These are phyloP conservation scores for Pterocles orientalis DNA, from an alignment of 2,113 vertebrate species.

Conservation along the genomic window DNA sequence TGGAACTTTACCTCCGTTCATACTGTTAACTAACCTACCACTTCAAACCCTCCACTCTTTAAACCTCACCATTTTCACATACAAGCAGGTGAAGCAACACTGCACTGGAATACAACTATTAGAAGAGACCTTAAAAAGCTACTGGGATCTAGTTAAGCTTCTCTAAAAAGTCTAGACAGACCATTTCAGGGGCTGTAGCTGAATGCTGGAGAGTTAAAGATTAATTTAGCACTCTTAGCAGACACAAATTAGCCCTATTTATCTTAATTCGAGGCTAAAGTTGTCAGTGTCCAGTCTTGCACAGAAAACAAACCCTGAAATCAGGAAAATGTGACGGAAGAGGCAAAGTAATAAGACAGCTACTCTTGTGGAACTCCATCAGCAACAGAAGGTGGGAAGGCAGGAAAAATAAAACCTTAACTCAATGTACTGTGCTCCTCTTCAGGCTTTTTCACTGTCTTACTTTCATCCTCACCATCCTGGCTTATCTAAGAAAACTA, in stretches of 20 bases:
- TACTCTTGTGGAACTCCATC: not conserved
- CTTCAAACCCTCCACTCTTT: not conserved
- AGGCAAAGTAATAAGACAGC: not conserved
- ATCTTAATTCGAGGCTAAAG: not conserved
- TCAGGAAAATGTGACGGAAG: not conserved
- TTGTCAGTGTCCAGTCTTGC: not conserved
- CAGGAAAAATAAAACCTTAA: not conserved
- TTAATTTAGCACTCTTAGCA: not conserved
- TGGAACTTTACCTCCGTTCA: not conserved
- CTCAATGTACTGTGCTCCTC: not conserved
- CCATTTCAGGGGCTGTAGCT: not conserved
- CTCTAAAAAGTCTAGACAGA: not conserved
- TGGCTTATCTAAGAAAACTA: slow-evolving; percentile 24
- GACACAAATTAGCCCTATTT: not conserved
- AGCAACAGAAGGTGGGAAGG: not conserved
- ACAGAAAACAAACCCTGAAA: not conserved
- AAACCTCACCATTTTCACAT: not conserved
- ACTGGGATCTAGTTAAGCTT: not conserved
- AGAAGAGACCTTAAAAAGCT: slow-evolving; percentile 11
- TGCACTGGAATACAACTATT: not conserved
- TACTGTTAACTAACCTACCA: not conserved
- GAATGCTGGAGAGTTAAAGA: not conserved
- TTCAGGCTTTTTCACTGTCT: not conserved
- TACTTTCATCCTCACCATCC: not conserved
- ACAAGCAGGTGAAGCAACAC: not conserved